These are phyloP conservation scores for Nylanderia fulva DNA, from an alignment of 1,140 invertebrate species.

Conservation along the genomic window DNA sequence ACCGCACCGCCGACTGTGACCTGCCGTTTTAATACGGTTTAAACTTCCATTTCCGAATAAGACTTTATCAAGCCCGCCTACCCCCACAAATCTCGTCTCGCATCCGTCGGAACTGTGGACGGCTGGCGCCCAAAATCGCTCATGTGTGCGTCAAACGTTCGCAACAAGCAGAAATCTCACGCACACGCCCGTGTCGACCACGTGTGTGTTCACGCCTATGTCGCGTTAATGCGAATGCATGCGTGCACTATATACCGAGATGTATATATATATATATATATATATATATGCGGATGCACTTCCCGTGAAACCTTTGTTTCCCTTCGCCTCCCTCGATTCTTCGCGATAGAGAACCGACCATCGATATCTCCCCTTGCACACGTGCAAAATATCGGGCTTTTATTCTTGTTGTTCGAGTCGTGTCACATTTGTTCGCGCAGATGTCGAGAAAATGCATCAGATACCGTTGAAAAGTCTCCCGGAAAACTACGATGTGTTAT, in stretches of 20 bases:
- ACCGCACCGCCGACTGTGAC: slow-evolving; percentile 25
- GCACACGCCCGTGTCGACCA: neutral
- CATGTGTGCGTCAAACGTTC: slow-evolving; percentile 31
- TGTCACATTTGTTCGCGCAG: neutral
- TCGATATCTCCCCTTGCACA: slow-evolving; percentile 66
- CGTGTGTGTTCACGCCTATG: slow-evolving; percentile 57
- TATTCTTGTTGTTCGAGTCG: neutral
- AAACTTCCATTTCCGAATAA: slow-evolving; percentile 81
- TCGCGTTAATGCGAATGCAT: slow-evolving; percentile 45
- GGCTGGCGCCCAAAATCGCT: slow-evolving; percentile 77
- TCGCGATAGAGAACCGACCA: slow-evolving; percentile 30
- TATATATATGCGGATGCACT: slow-evolving; percentile 56
- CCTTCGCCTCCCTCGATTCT: neutral
- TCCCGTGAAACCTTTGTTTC: slow-evolving; percentile 71
- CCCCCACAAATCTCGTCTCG: slow-evolving; percentile 58
- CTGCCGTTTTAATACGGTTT: slow-evolving; percentile 76
- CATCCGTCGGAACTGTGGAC: slow-evolving; percentile 80
- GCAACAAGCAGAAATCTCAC: slow-evolving; percentile 18
- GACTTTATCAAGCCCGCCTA: slow-evolving; percentile 58
- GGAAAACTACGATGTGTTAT: neutral
- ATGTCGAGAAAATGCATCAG: slow-evolving; percentile 18
- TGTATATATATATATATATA: too few relatives aligned
- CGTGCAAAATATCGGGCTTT: slow-evolving; percentile 58
- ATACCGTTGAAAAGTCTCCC: neutral
- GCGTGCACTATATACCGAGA: slow-evolving; percentile 34